Evolutionary conservation across 2,797 vertebrate species (phyloP).

Genomic region (Rhodeus uyekii): DNA sequence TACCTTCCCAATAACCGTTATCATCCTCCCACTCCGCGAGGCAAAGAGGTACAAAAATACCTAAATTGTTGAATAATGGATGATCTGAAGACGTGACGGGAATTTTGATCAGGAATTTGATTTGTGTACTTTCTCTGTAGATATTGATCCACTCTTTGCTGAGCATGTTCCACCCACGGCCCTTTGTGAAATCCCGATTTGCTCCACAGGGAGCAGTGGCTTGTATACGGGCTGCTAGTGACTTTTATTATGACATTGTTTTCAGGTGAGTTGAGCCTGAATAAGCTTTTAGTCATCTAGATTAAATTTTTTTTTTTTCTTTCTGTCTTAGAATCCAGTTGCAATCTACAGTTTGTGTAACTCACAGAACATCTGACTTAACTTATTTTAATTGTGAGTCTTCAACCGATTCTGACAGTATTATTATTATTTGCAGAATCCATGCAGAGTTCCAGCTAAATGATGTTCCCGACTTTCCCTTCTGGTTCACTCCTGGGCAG

Average conservation of each 20-base stretch:
- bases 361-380: not conserved
- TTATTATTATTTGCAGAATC: conserved; percentile 77
- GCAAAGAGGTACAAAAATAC: conserved; percentile 85
- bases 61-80: not conserved
- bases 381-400: not conserved
- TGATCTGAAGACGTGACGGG: not conserved
- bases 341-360: not conserved
- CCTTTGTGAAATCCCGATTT: conserved; percentile 93
- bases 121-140: conserved; percentile 62
- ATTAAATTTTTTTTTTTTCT: too few species aligned
- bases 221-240: conserved; percentile 87
- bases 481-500: conserved; percentile 98
- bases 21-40: conserved; percentile 89
- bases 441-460: conserved; percentile 98
- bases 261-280: conserved; percentile 84
- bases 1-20: conserved; percentile 96
- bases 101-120: not conserved
- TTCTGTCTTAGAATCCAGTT: not conserved
- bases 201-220: conserved; percentile 92
- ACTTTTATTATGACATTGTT: conserved; percentile 90
- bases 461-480: conserved; percentile 92
- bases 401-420: not conserved
- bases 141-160: conserved; percentile 89
- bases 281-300: not conserved
- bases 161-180: conserved; percentile 94